Base-by-base conservation (phyloP, 2,888 invertebrate genomes). In the Meganola albula region DNA sequence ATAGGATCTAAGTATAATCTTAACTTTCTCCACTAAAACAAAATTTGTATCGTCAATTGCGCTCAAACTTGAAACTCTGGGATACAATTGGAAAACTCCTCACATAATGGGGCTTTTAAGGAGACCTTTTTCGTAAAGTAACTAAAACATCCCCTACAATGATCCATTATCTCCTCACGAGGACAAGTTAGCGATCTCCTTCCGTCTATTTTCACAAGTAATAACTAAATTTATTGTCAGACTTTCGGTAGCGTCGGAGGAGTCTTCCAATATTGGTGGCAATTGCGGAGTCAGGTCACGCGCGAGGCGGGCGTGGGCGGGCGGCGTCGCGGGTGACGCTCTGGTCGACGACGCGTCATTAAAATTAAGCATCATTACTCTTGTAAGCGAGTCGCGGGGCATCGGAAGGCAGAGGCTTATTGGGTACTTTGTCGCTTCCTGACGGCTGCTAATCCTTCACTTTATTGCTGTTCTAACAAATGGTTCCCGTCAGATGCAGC, bases 161-260 rank as follows among this genome's bases (percentile, higher is more conserved):
- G 83, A 84, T 82, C 84, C 84, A 84, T 84, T 85, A 84, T 83
- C 79, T 74, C 66, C 77, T 78, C 77, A 71, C 75, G 74, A 76
- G 72, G 79, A 84, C 84, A 83, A 85, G 85, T 84, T 84, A 82
- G 80, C 82, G 79, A 84, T 84, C 83, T 80, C 74, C 76, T 83
- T 82, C 74, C 83, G 75, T 82, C 80, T 84, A 84, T 85, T 85
- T 85, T 84, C 82, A 82, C 82, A 83, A 84, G 84, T 83, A 85
- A 85, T 85, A 85, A 84, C 85, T 83, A 76, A 84, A 85, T 85
- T 85, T 85, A 84, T 85, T 83, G 84, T 71, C 69, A 74, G 83
- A 83, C 77, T 84, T 84, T 83, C 68, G 74, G 69, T 63, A 67
- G 71, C 63, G 65, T 66, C 57, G 58, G 73, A 60, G 48, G 58